These are phyloP conservation scores for Sphenodon punctatus DNA, from an alignment of 2,797 vertebrate genomes.

Conservation along the genomic window DNA sequence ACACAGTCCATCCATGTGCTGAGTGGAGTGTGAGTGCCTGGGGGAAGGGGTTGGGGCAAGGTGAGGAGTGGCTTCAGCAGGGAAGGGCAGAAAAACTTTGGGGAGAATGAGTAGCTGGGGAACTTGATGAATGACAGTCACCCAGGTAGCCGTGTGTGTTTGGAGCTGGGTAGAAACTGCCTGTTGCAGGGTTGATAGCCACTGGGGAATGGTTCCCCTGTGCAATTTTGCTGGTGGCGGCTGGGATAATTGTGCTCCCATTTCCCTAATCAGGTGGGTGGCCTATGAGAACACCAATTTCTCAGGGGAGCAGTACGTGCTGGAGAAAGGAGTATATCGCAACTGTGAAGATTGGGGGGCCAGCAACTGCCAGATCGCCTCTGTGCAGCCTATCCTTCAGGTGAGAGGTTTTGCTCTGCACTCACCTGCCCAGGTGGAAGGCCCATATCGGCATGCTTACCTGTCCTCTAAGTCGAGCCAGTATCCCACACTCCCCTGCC, in stretches of 20 bases:
- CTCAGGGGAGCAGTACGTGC: constrained; percentile 89
- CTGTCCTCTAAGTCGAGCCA: not conserved
- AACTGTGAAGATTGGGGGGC: constrained; percentile 92
- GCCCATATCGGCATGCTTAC: not conserved
- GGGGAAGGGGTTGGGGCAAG: fast-evolving
- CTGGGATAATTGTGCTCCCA: not conserved
- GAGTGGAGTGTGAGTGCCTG: constrained; percentile 87
- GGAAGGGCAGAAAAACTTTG: not conserved
- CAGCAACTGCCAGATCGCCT: constrained; percentile 80
- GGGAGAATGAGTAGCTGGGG: not conserved
- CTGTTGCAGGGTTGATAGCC: not conserved
- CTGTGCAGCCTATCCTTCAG: constrained; percentile 87
- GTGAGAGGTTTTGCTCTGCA: constrained; percentile 58
- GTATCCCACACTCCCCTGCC: not conserved
- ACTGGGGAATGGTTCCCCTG: not conserved
- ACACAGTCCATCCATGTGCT: constrained; percentile 88
- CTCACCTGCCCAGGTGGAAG: not conserved
- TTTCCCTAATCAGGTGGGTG: constrained; percentile 83
- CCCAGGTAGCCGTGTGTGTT: too few species aligned
- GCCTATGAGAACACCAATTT: constrained; percentile 92
- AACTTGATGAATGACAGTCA: not conserved
- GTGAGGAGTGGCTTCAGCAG: not conserved
- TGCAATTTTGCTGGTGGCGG: not conserved
- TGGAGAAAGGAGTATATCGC: constrained; percentile 95
- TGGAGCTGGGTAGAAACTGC: not conserved